Evolutionary conservation across 1,140 invertebrate genomes (phyloP).

Genomic region (Anastrepha obliqua): DNA sequence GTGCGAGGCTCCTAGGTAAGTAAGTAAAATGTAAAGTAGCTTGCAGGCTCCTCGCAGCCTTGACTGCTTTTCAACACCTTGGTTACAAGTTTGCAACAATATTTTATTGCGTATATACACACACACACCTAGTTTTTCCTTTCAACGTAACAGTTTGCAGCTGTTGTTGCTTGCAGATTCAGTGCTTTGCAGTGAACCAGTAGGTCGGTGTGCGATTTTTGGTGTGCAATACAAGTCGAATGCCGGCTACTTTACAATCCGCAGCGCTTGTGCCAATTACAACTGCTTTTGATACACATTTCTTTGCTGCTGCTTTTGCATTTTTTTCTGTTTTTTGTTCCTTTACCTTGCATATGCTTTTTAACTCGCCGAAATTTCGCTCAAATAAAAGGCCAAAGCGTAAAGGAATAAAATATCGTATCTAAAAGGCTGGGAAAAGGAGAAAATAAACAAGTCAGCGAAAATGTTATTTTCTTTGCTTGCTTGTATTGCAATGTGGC

Average conservation of each 20-base stretch:
- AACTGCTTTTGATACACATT: slow-evolving; percentile 5
- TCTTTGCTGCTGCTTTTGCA: not conserved
- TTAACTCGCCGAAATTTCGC: slow-evolving; percentile 42
- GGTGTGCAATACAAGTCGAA: not conserved
- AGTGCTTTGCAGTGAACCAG: not conserved
- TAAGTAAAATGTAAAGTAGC: not conserved
- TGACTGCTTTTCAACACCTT: slow-evolving; percentile 3
- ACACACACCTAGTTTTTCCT: not conserved
- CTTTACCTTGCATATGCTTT: not conserved
- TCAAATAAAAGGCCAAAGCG: not conserved
- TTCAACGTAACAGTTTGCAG: not conserved
- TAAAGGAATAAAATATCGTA: slow-evolving; percentile 29
- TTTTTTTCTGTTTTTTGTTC: not conserved
- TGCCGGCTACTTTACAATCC: not conserved
- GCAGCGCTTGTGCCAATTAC: slow-evolving; percentile 11
- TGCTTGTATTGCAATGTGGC: slow-evolving; percentile 23
- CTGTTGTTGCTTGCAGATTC: not conserved
- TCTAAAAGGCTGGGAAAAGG: not conserved
- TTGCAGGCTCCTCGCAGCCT: not conserved
- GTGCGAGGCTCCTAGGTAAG: not conserved
- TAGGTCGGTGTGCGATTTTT: not conserved
- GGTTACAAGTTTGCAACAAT: slow-evolving; percentile 20
- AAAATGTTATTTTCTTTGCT: slow-evolving; percentile 1
- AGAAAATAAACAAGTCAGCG: slow-evolving; percentile 29
- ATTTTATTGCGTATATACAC: not conserved